Base-by-base conservation (phyloP, 1,140 invertebrate species). In the Myzus persicae region DNA sequence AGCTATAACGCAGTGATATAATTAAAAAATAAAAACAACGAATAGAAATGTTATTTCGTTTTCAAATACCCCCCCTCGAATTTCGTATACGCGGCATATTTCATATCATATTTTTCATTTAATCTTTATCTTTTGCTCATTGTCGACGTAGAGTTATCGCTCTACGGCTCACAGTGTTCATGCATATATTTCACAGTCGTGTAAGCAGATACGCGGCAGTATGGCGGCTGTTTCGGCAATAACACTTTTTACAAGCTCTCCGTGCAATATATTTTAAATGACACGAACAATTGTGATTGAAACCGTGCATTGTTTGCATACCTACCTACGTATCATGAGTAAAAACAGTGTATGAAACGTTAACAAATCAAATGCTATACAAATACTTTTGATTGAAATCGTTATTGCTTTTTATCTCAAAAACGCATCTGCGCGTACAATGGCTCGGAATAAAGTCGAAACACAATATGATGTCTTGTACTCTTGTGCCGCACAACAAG, bases 331-430 rank as follows among this genome's bases (percentile, higher is more conserved):
- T 76, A 76, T 76, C 31, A 76, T 6, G 31, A 76, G 59, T 76
- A 76, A 76, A 36, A 76, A 36, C 59, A 67, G 59, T 76, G 59
- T 76, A 76, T 18, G 59, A 76, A n/a, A 76, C 59, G n/a, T 76
- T 76, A 76, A 76, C 59, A 76, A 76, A 76, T 76, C 59, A 76
- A 76, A 76, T 76, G 59, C 59, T 76, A 76, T 76, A 76, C 59
- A 76, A 76, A 76, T 76, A 76, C 31, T 76, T 76, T 76, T 76
- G 59, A 76, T 76, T 76, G 59, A 76, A 76, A 76, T 76, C 59
- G 59, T 76, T 76, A 76, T n/a, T 76, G 59, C 59, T 76, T 76
- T 76, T 76, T 76, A 76, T 76, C 59, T 76, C n/a, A 76, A 76
- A 76, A 76, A 76, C 59, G 59, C 59, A 76, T 76, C 59, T 76